Conservation (phyloP, 2,113 vertebrate genomes). For the Actenoides lindsayi region DNA sequence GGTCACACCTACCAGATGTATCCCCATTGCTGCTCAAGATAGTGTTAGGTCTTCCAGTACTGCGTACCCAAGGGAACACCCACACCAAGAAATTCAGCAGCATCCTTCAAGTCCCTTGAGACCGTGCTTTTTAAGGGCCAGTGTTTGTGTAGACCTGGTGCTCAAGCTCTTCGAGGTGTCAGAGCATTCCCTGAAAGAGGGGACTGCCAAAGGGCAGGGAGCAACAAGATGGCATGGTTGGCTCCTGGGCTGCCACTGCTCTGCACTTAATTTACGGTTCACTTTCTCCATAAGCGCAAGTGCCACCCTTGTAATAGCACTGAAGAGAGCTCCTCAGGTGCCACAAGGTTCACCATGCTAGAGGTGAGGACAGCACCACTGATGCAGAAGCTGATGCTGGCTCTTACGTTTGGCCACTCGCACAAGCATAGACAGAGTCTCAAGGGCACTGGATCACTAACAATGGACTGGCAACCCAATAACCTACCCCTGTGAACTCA, state of each 20-base stretch:
- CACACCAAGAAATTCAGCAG: background rate
- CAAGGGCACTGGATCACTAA: fast-evolving
- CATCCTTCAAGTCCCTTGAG: background rate
- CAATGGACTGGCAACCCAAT: background rate
- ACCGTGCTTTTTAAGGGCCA: background rate
- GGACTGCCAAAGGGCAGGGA: background rate
- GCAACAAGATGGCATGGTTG: background rate
- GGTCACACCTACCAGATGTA: background rate
- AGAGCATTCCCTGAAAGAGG: background rate
- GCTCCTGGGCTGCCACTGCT: background rate
- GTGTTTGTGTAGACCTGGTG: background rate
- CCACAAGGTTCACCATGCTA: background rate
- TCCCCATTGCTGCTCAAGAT: background rate
- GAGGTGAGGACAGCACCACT: background rate
- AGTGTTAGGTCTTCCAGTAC: background rate
- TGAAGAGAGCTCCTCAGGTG: background rate
- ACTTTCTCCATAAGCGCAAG: background rate
- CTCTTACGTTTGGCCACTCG: background rate
- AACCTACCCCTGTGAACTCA: background rate
- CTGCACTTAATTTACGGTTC: background rate
- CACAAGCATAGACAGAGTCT: fast-evolving
- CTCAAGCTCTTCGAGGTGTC: background rate
- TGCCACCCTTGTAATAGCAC: background rate
- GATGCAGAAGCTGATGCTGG: background rate
- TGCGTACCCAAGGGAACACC: background rate